Conservation (phyloP, 64 coral and sea anemone species). For the Astreopora myriophthalma region DNA sequence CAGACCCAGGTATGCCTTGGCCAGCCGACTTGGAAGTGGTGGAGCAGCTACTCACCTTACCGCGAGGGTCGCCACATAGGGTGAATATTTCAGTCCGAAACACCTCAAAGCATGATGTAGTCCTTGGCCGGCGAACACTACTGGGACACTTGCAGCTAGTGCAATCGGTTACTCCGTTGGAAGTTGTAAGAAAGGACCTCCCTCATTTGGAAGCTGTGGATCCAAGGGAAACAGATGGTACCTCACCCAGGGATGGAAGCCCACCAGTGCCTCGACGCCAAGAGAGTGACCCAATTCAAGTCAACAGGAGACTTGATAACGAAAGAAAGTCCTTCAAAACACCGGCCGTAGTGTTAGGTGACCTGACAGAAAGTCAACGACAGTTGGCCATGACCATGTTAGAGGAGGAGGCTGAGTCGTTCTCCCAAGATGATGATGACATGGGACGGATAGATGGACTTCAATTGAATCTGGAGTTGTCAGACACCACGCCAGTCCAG, state of each 20-base stretch:
- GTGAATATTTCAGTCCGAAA: neutral
- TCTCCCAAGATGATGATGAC: neutral
- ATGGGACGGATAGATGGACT: neutral
- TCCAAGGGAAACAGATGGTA: neutral
- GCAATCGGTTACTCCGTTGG: neutral
- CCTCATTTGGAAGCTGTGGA: neutral
- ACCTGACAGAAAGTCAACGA: neutral
- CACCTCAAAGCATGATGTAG: constrained; percentile 9
- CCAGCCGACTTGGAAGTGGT: neutral
- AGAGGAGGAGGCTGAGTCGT: neutral
- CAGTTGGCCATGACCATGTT: neutral
- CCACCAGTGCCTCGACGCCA: neutral
- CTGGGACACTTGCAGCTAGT: neutral
- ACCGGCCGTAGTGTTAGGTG: neutral
- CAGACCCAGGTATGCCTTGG: neutral
- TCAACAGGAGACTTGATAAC: neutral
- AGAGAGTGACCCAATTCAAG: neutral
- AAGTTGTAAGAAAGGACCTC: neutral
- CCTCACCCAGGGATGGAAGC: neutral
- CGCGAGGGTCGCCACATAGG: neutral
- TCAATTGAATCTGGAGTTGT: neutral
- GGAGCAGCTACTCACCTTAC: neutral
- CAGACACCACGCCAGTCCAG: neutral
- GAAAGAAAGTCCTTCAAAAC: neutral
- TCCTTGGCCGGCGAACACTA: neutral